These are phyloP conservation scores for Ahaetulla prasina DNA, from an alignment of 2,113 vertebrate species.

Conservation along the genomic window DNA sequence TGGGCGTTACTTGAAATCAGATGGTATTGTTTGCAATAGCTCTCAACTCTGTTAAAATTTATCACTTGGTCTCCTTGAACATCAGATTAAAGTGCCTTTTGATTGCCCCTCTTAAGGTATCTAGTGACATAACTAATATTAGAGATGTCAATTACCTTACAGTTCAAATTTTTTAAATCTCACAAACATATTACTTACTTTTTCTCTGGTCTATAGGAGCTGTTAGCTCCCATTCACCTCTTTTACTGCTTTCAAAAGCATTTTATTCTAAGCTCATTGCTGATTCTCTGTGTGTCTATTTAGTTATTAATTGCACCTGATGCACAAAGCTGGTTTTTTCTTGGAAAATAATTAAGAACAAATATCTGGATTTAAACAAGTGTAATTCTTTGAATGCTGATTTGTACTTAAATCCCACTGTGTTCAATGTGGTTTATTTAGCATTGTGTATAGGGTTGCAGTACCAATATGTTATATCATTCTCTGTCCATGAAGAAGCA, in stretches of 20 bases:
- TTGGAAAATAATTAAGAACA: neutral
- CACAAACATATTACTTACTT: neutral
- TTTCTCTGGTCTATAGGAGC: neutral
- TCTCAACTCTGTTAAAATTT: neutral
- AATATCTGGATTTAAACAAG: neutral
- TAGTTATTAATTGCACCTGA: neutral
- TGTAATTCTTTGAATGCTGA: neutral
- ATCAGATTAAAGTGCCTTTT: neutral
- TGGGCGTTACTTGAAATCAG: constrained; percentile 42
- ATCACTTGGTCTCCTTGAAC: neutral
- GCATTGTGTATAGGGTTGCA: neutral
- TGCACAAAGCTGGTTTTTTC: neutral
- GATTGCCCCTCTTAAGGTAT: neutral
- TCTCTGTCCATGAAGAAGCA: neutral
- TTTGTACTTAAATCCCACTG: neutral
- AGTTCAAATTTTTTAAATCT: neutral
- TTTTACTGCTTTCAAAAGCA: neutral
- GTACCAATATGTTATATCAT: neutral
- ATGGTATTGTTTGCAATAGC: constrained; percentile 25
- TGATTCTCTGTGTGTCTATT: neutral
- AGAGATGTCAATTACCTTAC: neutral
- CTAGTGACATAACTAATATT: neutral
- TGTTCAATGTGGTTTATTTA: neutral
- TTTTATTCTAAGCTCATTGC: neutral
- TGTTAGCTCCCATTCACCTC: neutral